Conservation (phyloP, 2,888 invertebrate genomes). For the Thymelicus lineola region DNA sequence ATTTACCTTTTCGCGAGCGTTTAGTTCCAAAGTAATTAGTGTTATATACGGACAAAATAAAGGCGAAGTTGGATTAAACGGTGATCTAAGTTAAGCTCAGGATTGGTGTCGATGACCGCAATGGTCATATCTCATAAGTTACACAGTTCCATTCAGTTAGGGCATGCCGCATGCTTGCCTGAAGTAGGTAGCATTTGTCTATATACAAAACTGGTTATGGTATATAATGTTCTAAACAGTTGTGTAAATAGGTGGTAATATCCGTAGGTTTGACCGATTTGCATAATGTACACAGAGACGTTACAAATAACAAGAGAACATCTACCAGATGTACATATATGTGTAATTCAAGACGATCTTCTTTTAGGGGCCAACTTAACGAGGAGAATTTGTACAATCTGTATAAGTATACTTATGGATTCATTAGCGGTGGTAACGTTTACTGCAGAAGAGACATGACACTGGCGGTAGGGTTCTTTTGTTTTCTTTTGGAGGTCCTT, state of each 20-base stretch:
- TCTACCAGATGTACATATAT: too few species aligned
- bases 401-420: too few species aligned
- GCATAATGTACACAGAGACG: conserved; percentile 2
- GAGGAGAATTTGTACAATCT: too few species aligned
- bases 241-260: conserved; percentile 31
- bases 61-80: conserved; percentile 14
- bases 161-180: conserved; percentile 11
- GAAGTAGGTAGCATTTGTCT: conserved; percentile 29
- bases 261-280: conserved; percentile 13
- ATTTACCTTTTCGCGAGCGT: conserved; percentile 9
- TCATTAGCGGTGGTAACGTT: too few species aligned
- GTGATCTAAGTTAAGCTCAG: conserved; percentile 39
- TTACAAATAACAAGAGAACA: not conserved
- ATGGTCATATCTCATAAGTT: conserved; percentile 28
- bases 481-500: too few species aligned
- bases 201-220: conserved; percentile 28
- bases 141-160: conserved; percentile 26
- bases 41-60: conserved; percentile 2
- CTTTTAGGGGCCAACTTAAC: too few species aligned
- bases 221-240: conserved; percentile 26
- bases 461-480: too few species aligned
- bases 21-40: not conserved
- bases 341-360: too few species aligned
- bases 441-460: too few species aligned
- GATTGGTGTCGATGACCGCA: conserved; percentile 64